phyloP scores from a whole-genome alignment of 2,797 vertebrate species.

The Labeo calbasu region DNA sequence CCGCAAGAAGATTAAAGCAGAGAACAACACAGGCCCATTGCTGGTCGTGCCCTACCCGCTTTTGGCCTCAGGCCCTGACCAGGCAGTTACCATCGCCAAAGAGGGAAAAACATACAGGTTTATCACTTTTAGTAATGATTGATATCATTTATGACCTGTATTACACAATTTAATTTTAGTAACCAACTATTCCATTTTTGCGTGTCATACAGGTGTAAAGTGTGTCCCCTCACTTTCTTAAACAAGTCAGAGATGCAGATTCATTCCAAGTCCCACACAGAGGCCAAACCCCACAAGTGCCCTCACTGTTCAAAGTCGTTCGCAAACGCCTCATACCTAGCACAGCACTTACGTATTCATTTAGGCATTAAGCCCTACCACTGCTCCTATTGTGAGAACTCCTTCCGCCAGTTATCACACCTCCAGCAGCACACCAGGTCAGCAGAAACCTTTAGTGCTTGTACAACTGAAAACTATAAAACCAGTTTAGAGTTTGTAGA shows the following conservation, averaged over 20 bases:
- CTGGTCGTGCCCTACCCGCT: conserved; percentile 97
- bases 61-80: conserved; percentile 87
- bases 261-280: conserved; percentile 99
- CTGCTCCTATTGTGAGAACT: conserved; percentile 99
- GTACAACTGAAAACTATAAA: background rate
- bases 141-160: background rate
- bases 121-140: conserved; percentile 33
- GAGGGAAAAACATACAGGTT: conserved; percentile 98
- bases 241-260: conserved; percentile 99
- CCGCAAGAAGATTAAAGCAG: conserved; percentile 97
- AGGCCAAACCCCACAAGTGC: conserved; percentile 99
- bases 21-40: conserved; percentile 88
- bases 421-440: conserved; percentile 99
- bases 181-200: background rate
- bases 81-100: conserved; percentile 85
- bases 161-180: background rate
- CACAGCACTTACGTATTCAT: conserved; percentile 98
- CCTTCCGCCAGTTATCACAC: conserved; percentile 98
- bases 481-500: background rate
- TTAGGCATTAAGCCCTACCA: conserved; percentile 98
- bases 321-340: conserved; percentile 97
- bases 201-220: conserved; percentile 86
- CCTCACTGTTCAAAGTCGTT: conserved; percentile 99
- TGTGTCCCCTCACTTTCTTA: conserved; percentile 96
- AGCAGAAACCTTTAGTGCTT: conserved; percentile 30